Conservation (phyloP, 2,888 invertebrate species). For the Agrochola lychnidis region DNA sequence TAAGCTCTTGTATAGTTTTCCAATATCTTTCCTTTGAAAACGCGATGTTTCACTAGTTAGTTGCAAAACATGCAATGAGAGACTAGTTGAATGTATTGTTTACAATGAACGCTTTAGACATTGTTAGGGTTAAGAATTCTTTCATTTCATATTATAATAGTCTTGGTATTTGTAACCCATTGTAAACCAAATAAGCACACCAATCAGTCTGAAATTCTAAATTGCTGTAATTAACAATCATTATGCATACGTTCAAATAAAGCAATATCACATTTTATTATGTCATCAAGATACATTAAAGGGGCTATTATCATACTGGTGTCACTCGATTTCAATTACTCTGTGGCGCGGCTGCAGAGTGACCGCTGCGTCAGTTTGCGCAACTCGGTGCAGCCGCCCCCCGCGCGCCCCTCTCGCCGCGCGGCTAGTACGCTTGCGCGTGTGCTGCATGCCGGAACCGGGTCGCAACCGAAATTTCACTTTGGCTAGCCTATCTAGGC, state of each 20-base stretch:
- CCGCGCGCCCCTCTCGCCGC: slow-evolving; percentile 73
- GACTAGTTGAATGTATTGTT: slow-evolving; percentile 21
- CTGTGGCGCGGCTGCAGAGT: slow-evolving; percentile 79
- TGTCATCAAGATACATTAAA: slow-evolving; percentile 42
- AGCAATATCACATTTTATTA: slow-evolving; percentile 31
- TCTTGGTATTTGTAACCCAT: too few relatives aligned
- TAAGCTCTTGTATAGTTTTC: slow-evolving; percentile 15
- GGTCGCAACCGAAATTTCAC: slow-evolving; percentile 88
- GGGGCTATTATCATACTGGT: slow-evolving; percentile 48
- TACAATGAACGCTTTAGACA: slow-evolving; percentile 1
- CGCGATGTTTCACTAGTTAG: slow-evolving; percentile 30
- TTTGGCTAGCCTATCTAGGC: slow-evolving; percentile 75
- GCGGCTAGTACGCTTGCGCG: slow-evolving; percentile 86
- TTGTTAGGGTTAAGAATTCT: slow-evolving; percentile 1
- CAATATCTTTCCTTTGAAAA: slow-evolving; percentile 18
- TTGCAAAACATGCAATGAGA: slow-evolving; percentile 46
- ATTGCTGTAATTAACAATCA: neutral
- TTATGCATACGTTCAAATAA: neutral
- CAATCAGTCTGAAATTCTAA: slow-evolving; percentile 1
- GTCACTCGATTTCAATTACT: slow-evolving; percentile 68
- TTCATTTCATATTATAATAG: neutral
- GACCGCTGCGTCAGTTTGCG: slow-evolving; percentile 86
- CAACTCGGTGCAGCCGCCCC: slow-evolving; percentile 87
- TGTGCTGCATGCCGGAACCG: slow-evolving; percentile 89
- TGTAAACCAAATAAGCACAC: neutral